phyloP scores from a whole-genome alignment of 2,113 vertebrate species.

The Pterocles gutturalis region DNA sequence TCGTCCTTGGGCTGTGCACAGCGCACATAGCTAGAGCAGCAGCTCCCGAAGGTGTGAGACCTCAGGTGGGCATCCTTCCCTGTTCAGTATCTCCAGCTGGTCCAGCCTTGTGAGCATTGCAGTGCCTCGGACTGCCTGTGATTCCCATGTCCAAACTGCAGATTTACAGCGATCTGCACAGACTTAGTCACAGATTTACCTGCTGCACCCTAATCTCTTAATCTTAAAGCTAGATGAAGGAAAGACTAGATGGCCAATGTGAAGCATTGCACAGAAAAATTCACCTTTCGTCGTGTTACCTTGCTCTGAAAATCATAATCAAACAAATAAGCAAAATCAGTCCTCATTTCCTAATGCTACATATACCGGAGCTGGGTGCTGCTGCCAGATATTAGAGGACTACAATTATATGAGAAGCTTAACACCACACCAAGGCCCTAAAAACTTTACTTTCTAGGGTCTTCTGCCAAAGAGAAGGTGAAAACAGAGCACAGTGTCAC shows the following conservation, averaged over 20 bases:
- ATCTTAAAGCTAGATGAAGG: not conserved
- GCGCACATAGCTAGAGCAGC: not conserved
- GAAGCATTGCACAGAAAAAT: not conserved
- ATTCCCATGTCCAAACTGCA: not conserved
- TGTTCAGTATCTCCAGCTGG: not conserved
- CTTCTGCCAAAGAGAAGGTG: not conserved
- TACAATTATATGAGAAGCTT: not conserved
- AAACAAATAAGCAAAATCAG: not conserved
- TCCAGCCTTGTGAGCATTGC: not conserved
- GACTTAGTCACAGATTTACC: not conserved
- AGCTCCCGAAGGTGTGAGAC: rapidly evolving
- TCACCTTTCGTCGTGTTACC: not conserved
- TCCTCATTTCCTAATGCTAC: not conserved
- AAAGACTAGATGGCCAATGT: not conserved
- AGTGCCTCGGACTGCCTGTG: not conserved
- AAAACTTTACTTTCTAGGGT: not conserved
- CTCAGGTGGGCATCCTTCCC: not conserved
- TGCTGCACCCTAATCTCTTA: not conserved
- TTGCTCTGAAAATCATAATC: not conserved
- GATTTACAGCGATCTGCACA: not conserved
- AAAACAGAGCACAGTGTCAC: not conserved
- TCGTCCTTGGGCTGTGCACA: not conserved
- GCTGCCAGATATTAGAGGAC: not conserved
- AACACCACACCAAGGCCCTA: not conserved
- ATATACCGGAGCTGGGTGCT: not conserved